Percentiles rank a stretch among this genome's conserved stretches.
Conservation (phyloP, 2,113 vertebrate species). For the Apteryx owenii region DNA sequence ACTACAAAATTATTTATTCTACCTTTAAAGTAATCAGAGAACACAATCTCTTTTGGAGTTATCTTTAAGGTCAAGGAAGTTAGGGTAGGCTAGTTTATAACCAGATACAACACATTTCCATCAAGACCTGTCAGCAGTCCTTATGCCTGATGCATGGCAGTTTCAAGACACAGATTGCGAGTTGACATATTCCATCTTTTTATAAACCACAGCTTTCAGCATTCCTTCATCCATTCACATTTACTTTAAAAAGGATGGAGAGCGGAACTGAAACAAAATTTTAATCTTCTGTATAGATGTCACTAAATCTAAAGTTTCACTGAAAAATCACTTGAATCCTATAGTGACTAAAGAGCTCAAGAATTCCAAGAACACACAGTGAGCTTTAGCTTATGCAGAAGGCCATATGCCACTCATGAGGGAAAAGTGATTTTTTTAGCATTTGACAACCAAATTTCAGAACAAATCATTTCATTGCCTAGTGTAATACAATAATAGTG, state of each 20-base stretch:
- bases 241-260: not conserved
- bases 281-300: not conserved
- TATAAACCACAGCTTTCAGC: not conserved
- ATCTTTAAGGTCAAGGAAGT: not conserved
- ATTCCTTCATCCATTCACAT: not conserved
- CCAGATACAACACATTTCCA: not conserved
- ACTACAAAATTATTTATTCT: not conserved
- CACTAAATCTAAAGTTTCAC: not conserved
- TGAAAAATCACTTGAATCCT: not conserved
- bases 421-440: not conserved
- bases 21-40: not conserved
- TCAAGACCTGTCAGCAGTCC: not conserved
- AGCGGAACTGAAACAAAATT: not conserved
- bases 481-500: not conserved
- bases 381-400: not conserved
- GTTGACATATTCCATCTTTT: not conserved
- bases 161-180: not conserved
- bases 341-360: not conserved
- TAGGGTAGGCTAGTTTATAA: not conserved
- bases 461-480: not conserved
- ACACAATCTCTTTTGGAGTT: not conserved
- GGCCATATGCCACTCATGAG: not conserved
- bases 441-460: not conserved
- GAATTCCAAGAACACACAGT: not conserved
- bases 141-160: not conserved